Evolutionary conservation across 2,888 invertebrate species (phyloP), one percentile per base, ranked within the genome.

Genomic region (Erebia aethiops): DNA sequence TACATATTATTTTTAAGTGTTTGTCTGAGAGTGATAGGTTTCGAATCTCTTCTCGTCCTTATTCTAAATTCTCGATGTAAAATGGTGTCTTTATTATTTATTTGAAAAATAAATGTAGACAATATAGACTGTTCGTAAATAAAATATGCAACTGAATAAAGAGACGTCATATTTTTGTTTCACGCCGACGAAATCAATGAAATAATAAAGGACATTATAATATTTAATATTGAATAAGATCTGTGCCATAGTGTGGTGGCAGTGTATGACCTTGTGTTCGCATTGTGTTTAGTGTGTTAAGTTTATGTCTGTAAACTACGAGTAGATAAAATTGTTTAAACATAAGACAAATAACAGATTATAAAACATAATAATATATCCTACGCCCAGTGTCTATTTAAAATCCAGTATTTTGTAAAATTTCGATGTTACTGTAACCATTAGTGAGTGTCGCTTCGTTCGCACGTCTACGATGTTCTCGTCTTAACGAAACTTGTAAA

Each of bases 1-100:
- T 93, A 93, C 82, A 93, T 93, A 93, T 92, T 91, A 88, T 91
- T 92, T 90, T 92, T 91, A 91, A 90, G 91, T 85, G 87, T 89
- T 87, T 86, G 87, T 86, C 85, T 89, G 90, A 84, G 89, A 88
- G 91, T 91, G 89, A 88, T 91, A 88, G 90, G 88, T 89, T 88
- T 87, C 89, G 92, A 93, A 93, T 93, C 92, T 93, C 92, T 87
- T 86, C 82, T 82, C 80, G 82, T 85, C 82, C 80, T 85, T 85
- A 84, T 85, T 79, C 82, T 80, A 83, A 84, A 82, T 83, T 84
- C 80, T 83, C 81, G 77, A 83, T 81, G 78, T 80, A 72, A 78
- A 78, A 75, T 69, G 73, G 68, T 74, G 76, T 77, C 75, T 77
- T 75, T 67, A 67, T 71, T 70, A 57, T 73, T 72, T 67, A 51